Evolutionary conservation across 2,888 invertebrate genomes (phyloP), one percentile per base, ranked within the genome.

Genomic region (Agrotis clavis): DNA sequence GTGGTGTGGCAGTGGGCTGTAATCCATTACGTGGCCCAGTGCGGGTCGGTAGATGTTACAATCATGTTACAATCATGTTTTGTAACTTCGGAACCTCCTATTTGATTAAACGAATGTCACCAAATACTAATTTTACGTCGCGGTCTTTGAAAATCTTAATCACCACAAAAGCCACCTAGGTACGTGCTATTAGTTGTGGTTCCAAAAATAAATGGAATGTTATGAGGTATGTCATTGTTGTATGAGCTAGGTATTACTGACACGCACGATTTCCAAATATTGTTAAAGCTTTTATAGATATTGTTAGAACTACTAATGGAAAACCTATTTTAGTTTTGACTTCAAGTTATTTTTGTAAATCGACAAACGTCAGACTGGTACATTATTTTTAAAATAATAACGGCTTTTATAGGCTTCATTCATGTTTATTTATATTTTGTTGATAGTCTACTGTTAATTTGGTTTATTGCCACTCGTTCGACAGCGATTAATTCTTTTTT

Each of bases 201-300:
- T 63, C 45, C 7, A 54, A 72, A 78, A 66, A 71, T 71, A 76
- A 53, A 66, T 53, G 30, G 30, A 71, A 77, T 61, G 59, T 73
- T 64, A 54, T 4, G 51, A 51, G 54, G 54, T 25, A 72, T 30
- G 25, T 51, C 11, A 9, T 18, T 50, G n/a, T 57, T 13, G 2
- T 35, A 48, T 35, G 50, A 25, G n/a, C 51, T 41, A 71, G 64
- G 77, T 56, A 56, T 56, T 48, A 54, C 72, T 16, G 16, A 64
- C 67, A 63, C 66, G 60, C 74, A 67, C 21, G 74, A 45, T 45
- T 47, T 60, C 50, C 54, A 21, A 13, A 45, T 54, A 71, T 48
- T 50, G 51, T 62, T 62, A 16, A 14, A 35, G 13, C 19, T 13
- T 30, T 41, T 41, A 63, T 5, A 14, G 48, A 1, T 30, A 13